Conservation (phyloP, 2,113 vertebrate genomes). For the Thinocorus orbignyianus region DNA sequence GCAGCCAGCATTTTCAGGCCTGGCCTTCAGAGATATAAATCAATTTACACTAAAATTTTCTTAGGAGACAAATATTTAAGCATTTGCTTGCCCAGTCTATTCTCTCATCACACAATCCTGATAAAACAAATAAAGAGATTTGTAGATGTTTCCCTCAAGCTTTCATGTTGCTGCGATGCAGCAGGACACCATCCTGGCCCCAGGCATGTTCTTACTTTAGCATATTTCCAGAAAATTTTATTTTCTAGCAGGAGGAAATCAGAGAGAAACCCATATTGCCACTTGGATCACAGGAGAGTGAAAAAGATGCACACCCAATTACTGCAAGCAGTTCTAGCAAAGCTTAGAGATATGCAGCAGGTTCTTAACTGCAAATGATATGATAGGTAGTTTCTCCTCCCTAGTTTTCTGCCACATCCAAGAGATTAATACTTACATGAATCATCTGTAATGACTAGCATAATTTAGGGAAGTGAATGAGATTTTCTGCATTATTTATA, state of each 20-base stretch:
- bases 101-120: not conserved
- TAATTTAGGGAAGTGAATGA: slow-evolving; percentile 78
- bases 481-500: slow-evolving; percentile 81
- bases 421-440: slow-evolving; percentile 79
- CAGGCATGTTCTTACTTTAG: slow-evolving; percentile 28
- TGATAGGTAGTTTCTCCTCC: slow-evolving; percentile 76
- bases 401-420: slow-evolving; percentile 76
- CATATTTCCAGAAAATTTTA: slow-evolving; percentile 60
- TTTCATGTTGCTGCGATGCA: slow-evolving; percentile 14
- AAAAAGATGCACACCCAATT: slow-evolving; percentile 71
- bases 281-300: slow-evolving; percentile 65
- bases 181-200: slow-evolving; percentile 51
- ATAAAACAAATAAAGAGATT: not conserved
- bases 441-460: slow-evolving; percentile 80
- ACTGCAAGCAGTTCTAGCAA: slow-evolving; percentile 69
- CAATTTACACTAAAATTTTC: not conserved
- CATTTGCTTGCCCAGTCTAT: not conserved
- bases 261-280: slow-evolving; percentile 64
- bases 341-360: slow-evolving; percentile 70
- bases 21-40: not conserved
- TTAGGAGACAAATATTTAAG: not conserved
- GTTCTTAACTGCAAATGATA: slow-evolving; percentile 78
- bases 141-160: slow-evolving; percentile 9
- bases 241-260: slow-evolving; percentile 61
- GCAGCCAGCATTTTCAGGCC: not conserved